Evolutionary conservation across 2,113 vertebrate genomes (phyloP).

Genomic region (Eulemur rufifrons): DNA sequence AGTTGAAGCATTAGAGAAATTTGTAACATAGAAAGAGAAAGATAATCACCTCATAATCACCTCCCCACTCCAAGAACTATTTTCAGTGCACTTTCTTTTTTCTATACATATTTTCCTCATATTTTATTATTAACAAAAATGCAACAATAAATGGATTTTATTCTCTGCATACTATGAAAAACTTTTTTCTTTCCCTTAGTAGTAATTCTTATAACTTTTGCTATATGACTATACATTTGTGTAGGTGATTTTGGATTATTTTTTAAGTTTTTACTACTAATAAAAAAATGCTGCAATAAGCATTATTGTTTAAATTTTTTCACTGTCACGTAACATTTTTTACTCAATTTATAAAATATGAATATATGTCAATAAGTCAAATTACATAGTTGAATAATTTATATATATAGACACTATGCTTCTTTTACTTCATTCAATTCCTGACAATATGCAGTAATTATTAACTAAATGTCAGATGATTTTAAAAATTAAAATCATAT

Average conservation of each 20-base stretch:
- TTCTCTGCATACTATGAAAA: not conserved
- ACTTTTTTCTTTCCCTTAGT: not conserved
- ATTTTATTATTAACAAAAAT: not conserved
- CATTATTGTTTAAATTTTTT: not conserved
- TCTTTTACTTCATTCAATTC: not conserved
- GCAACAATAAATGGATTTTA: not conserved
- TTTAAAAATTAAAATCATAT: not conserved
- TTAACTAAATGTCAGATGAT: not conserved
- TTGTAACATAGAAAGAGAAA: not conserved
- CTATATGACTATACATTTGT: not conserved
- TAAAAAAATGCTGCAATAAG: conserved; percentile 1
- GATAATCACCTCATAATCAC: not conserved
- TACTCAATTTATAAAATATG: not conserved
- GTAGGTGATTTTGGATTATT: not conserved
- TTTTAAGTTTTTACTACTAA: not conserved
- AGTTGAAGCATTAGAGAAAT: not conserved
- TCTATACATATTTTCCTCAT: not conserved
- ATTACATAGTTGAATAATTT: not conserved
- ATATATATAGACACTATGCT: not conserved
- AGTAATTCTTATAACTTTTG: not conserved
- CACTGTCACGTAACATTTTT: not conserved
- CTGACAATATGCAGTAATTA: not conserved
- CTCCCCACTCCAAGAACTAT: not conserved
- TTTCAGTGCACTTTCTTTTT: not conserved
- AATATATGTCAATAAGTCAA: not conserved